Base-by-base conservation (phyloP, 2,888 invertebrate genomes). In the Phyto melanocephala region DNA sequence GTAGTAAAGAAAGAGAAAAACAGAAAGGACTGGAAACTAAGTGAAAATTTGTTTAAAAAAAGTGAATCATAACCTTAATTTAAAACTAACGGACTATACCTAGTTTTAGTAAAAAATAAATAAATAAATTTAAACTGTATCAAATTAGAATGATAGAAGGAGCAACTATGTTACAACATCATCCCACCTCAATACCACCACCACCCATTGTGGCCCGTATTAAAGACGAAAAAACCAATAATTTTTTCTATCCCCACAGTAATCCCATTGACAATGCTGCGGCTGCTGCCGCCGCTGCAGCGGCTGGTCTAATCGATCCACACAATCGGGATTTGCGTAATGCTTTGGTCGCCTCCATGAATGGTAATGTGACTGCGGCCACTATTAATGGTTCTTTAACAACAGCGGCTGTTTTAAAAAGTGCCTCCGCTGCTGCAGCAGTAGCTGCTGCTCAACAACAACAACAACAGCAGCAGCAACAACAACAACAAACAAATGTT, bases 221-320 rank as follows among this genome's bases (percentile, higher is more conserved):
- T 63, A 86, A 86, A 83, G 86, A 86, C 4, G 86, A 86, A 50
- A 70, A 68, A n/a, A 67, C 87, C 42, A 87, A 87, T 83, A 84
- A 85, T 71, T 90, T 88, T 80, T 90, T 90, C 83, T 89, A 87
- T 88, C 81, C 90, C 88, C 92, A 88, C 89, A 92, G 93, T 88
- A 93, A 93, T 87, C 93, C 93, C 88, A 92, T 93, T 90, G 92
- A 91, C 76, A 92, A 91, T 83, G 87, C 91, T 67, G 89, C 89
- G 15, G 89, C 89, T 33, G 89, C 89, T 15, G 89, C 89, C 10
- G 90, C 86, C 15, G 89, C 89, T 52, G 90, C 91, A 79, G 89
- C 89, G 20, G 89, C 89, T 37, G 90, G 88, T 22, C 89, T 90
- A 20, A 88, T 91, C 50, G 88, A 90, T 85, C 90, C 90, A 58